phyloP scores from a whole-genome alignment of 1,140 invertebrate genomes.

The Penaeus japonicus region DNA sequence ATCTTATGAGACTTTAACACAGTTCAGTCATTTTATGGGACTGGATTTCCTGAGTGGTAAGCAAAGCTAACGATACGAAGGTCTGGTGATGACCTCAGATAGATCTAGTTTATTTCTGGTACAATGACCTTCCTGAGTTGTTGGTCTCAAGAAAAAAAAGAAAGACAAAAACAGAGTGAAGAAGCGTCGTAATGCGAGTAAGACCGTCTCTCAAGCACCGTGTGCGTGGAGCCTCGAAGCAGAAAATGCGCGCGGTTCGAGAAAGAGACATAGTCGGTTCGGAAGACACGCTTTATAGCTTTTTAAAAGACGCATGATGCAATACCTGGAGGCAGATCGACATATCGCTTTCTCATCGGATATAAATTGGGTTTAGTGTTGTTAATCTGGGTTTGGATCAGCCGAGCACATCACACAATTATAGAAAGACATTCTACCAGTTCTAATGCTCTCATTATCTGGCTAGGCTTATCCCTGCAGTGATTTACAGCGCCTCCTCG shows the following conservation, averaged over 20 bases:
- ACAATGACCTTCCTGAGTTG: too few relatives aligned
- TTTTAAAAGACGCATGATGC: constrained; percentile 2
- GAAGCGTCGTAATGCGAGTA: not conserved
- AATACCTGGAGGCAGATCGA: not conserved
- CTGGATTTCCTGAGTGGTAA: not conserved
- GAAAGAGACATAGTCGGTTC: too few relatives aligned
- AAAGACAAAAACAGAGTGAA: not conserved
- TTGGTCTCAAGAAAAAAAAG: not conserved
- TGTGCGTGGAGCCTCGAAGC: too few relatives aligned
- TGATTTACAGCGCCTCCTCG: not conserved
- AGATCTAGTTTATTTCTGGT: not conserved
- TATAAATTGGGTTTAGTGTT: constrained; percentile 1
- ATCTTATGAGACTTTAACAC: constrained; percentile 6
- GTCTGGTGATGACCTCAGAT: not conserved
- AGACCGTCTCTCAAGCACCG: not conserved
- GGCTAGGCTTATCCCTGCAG: not conserved
- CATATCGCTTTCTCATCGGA: not conserved
- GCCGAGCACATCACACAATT: not conserved
- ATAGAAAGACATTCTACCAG: not conserved
- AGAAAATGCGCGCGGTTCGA: too few relatives aligned
- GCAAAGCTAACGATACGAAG: not conserved
- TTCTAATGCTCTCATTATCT: not conserved
- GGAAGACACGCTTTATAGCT: not conserved
- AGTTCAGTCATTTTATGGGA: not conserved
- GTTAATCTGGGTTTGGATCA: not conserved